Base-by-base conservation (phyloP, 2,797 vertebrate species). In the Erpetoichthys calabaricus region DNA sequence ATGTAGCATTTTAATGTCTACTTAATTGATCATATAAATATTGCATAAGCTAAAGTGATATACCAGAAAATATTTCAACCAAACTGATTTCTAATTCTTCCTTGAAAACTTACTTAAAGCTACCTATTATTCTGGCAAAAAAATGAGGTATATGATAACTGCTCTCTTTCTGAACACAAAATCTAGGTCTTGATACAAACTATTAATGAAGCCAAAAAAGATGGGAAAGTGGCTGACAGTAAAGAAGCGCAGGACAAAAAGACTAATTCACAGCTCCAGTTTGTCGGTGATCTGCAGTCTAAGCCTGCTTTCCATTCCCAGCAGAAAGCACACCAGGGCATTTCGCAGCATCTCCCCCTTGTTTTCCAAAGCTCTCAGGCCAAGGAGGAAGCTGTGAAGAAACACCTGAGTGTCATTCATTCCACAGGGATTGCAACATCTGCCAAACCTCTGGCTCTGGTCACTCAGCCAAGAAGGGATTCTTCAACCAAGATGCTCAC, bases 351-450 rank as follows among this genome's bases (percentile, higher is more conserved):
- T 75, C 85, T 86, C 70, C 75, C 85, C 0, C 81, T 80, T 72
- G 77, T 89, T 80, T 87, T 87, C 76, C 83, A 83, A 81, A 88
- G 78, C 81, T 80, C 83, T 79, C 79, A 80, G 78, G 73, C 81
- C 63, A 78, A 80, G 77, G 86, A 86, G 76, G 93, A 95, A 70
- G 78, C 83, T 76, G 77, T 76, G 79, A 89, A 90, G 83, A 87
- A 94, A 82, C 89, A 94, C 68, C 83, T 86, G 67, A 91, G 91
- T 72, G 91, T 95, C 63, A 94, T 95, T 77, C 92, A 96, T 79
- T 80, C 91, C 74, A 91, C 86, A 42, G 88, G 88, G 73, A 71
- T 86, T 78, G 80, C 86, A 63, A 76, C 83, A 68, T 79, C 74
- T 73, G 74, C 77, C 75, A 88, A 87, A 73, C 82, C 89, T 64